Evolutionary conservation across 2,113 vertebrate genomes (phyloP), one percentile per base, ranked within the genome.

Genomic region (Pseudois nayaur): DNA sequence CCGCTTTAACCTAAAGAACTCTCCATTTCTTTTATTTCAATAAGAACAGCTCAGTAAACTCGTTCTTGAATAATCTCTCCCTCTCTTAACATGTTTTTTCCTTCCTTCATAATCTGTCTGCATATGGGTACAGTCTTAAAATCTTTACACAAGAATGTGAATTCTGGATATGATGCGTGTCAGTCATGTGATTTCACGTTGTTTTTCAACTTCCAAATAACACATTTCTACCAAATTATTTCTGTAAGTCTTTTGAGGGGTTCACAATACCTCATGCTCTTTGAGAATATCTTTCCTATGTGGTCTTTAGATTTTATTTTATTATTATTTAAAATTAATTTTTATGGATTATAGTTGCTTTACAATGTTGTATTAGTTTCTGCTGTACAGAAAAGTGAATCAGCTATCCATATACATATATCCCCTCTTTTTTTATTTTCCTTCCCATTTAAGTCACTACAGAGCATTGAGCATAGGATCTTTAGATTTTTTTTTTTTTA

Each of bases 11-110:
- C 62, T 95, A 48, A 93, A 93, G 48, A 87, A 93, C 16, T 84
- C 36, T 86, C 85, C n/a, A 78, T 76, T 87, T 74, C 83, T 95
- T 97, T 96, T 48, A 62, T 62, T 92, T 92, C 27, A 81, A 11
- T 62, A 89, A 93, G 25, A 88, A 78, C 59, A 60, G 4, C 43
- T 71, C 64, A 84, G 8, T 84, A 84, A 94, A n/a, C 11, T 16
- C 50, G 33, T 54, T 96, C 19, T 67, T 54, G 67, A 67, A n/a
- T 74, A 95, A 21, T 91, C 52, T 79, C 52, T 74, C 78, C 29
- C 43, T 95, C 17, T 86, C 59, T 95, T 89, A 50, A 33, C 8
- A 48, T 52, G 50, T 31, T 10, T 91, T 95, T 89, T 74, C 17
- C 54, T 86, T 84, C 33, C 36, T 27, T 82, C 8, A 40, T 27